Base-by-base conservation (phyloP, 1,140 invertebrate species). In the Ladona fulva region DNA sequence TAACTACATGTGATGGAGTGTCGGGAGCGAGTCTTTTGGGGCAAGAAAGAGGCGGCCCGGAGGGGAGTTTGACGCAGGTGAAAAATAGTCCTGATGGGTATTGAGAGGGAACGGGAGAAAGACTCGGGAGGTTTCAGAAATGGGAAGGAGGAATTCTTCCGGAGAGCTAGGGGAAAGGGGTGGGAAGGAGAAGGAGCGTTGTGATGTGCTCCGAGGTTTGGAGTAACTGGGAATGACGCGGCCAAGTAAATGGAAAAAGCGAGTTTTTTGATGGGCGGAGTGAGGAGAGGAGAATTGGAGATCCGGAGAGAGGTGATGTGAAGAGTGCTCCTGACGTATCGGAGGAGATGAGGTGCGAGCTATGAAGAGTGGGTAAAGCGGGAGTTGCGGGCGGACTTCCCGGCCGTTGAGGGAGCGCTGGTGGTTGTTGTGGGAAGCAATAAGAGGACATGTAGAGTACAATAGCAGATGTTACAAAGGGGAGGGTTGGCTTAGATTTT, bases 191-290 rank as follows among this genome's bases (percentile, higher is more conserved):
- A n/a, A 11, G 44, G 44, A 11, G 44, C 10, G 19, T 11, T 11
- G 44, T 11, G 10, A 19, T 52, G 44, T 19, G 10, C 44, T 19
- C 10, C 19, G 44, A 52, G 44, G 44, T 52, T 19, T 66, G 52
- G 52, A 22, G 52, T 66, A 66, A 66, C 52, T 66, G 52, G 52
- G 52, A 22, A 66, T 66, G 52, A 66, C 52, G 12, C 52, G 12
- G 52, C 52, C 52, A 66, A 66, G 52, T 66, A 66, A 66, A 66
- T 66, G 52, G 52, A 66, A 66, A 66, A 66, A 66, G 52, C 52
- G 52, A 66, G 52, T 66, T 66, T 66, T 66, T 66, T 66, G 52
- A 66, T 66, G 52, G 52, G 52, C 52, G 44, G 44, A 52, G 44
- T 10, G 44, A 52, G 44, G 44, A 66, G 52, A 66, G 52, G 52